These are phyloP conservation scores for Glareola pratincola DNA, from an alignment of 2,113 vertebrate species.

Conservation along the genomic window DNA sequence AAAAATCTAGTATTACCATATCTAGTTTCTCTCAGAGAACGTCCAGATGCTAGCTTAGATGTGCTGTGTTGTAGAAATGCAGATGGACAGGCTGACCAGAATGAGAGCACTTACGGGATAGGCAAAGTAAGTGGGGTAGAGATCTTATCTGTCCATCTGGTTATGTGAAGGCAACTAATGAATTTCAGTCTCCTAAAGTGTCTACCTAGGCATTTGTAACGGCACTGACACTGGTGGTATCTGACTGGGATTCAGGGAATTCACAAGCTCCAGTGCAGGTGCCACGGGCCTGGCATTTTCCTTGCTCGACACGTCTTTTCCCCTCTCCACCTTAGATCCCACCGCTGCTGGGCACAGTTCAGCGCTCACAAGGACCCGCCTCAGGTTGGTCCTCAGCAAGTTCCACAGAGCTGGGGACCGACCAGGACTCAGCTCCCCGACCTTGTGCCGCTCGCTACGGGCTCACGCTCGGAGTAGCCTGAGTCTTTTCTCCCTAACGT, in stretches of 20 bases:
- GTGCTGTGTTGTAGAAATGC: not conserved
- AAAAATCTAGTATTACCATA: not conserved
- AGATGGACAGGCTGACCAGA: not conserved
- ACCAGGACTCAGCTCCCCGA: not conserved
- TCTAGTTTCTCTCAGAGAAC: not conserved
- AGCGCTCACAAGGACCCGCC: not conserved
- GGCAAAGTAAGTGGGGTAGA: not conserved
- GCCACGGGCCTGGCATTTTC: not conserved
- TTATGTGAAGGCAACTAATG: slow-evolving; percentile 37
- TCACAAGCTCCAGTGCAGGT: not conserved
- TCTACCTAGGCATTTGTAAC: not conserved
- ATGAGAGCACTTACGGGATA: not conserved
- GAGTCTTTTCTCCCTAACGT: not conserved
- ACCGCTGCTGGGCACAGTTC: not conserved
- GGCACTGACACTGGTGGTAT: not conserved
- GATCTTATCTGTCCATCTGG: slow-evolving; percentile 29
- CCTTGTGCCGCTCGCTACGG: accelerated
- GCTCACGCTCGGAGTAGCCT: not conserved
- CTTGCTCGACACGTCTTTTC: not conserved
- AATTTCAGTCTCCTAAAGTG: slow-evolving; percentile 16
- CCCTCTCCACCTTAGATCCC: not conserved
- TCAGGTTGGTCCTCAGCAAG: not conserved
- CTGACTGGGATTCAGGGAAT: slow-evolving; percentile 8
- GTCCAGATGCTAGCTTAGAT: not conserved
- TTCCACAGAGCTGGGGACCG: not conserved